Conservation (phyloP, 2,113 vertebrate species). For the Boleophthalmus pectinirostris region DNA sequence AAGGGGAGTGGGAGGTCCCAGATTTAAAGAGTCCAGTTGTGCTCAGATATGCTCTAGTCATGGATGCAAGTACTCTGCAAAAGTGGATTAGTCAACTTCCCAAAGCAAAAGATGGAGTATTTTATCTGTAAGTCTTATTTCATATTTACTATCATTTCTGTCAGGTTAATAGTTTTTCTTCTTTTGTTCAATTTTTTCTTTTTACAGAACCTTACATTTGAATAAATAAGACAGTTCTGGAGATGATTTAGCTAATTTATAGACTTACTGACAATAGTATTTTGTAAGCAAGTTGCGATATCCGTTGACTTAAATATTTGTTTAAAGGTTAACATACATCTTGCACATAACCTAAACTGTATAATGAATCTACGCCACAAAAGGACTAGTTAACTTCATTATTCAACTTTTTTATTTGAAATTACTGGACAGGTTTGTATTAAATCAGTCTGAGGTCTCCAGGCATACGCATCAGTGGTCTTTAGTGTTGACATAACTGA, state of each 20-base stretch:
- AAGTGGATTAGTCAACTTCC: slow-evolving; percentile 68
- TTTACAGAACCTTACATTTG: background rate
- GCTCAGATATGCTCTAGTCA: slow-evolving; percentile 37
- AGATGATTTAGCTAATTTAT: background rate
- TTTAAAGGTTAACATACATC: background rate
- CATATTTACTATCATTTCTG: background rate
- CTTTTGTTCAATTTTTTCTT: background rate
- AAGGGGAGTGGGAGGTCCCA: slow-evolving; percentile 43
- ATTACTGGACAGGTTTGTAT: background rate
- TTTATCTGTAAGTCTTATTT: slow-evolving; percentile 67
- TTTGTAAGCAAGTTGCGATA: background rate
- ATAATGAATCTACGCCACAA: background rate
- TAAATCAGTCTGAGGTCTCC: background rate
- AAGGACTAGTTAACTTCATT: background rate
- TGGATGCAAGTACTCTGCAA: slow-evolving; percentile 40
- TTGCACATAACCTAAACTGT: background rate
- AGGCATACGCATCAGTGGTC: background rate
- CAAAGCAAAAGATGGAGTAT: slow-evolving; percentile 68
- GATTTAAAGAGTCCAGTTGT: slow-evolving; percentile 18
- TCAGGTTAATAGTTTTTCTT: background rate
- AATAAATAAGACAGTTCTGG: background rate
- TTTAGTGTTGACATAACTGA: slow-evolving; percentile 3
- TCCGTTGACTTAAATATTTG: background rate
- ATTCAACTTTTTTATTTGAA: background rate
- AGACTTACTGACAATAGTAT: background rate